Base-by-base conservation (phyloP, 2,888 invertebrate genomes). In the Empis stercorea region DNA sequence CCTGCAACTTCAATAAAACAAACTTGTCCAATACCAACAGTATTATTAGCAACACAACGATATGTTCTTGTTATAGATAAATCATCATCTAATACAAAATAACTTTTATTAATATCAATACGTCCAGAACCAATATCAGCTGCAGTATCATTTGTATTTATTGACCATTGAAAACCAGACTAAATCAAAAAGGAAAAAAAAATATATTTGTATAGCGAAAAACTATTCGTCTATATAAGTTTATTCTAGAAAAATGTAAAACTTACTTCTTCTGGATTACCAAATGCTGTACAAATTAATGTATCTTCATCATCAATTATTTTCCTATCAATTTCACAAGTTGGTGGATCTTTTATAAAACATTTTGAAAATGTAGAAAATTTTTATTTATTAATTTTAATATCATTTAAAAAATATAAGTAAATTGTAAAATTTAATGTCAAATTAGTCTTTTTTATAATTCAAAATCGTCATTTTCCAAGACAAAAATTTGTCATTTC, bases 61-160 rank as follows among this genome's bases (percentile, higher is more conserved):
- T 92, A 93, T 5, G 86, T 89, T 49, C 89, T 76, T 59, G 75
- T 74, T 13, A 76, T 76, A 51, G 61, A 62, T 57, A 66, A 66
- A 57, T 77, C 78, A 58, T 79, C 79, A 57, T 80, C 79, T 51
- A 84, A 70, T 30, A 75, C 71, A 51, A 91, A 75, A 65, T 75
- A 74, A 57, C 75, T 75, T 52, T 57, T 60, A 52, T 65, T 59
- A 53, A 52, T 57, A 48, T 52, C 56, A 43, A 56, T 52, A 50
- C 56, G 56, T 46, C 65, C 64, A 48, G 50, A 59, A 52, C 80
- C 78, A 56, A 74, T 70, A 55, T 79, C 78, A 50, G 81, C 71
- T 11, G 84, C 83, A 66, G 87, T 86, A 66, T 91, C 88, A 61
- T 84, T 84, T 58, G 82, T 85, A 68, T 87, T 87, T 51, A 88